Evolutionary conservation across 2,113 vertebrate genomes (phyloP), one percentile per base, ranked within the genome.

Genomic region (Ahaetulla prasina): DNA sequence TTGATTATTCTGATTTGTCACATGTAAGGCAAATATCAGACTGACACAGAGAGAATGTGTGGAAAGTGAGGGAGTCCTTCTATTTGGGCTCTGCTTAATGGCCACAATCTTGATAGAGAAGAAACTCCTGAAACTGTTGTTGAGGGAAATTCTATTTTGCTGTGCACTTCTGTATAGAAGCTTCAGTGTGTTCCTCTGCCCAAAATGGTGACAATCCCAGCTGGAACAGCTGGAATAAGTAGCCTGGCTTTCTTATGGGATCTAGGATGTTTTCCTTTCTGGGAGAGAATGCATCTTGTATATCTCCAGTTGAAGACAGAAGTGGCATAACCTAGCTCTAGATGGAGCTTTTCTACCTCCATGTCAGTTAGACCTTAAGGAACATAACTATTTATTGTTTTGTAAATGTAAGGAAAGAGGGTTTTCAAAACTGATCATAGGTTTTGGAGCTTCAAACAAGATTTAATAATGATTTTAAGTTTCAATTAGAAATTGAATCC

Each of bases 401-500:
- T 93, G 23, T 16, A 63, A 90, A 85, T 11, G 12, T 8, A 50
- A n/a, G 74, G 35, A 92, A 43, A 54, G 93, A 55, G 86, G 95
- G 49, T 1, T 55, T 7, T 0, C 1, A 8, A 86, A 95, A 88
- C 91, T 23, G 30, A 87, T 86, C 94, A 74, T 9, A 20, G 16
- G 89, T 89, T 74, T 93, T 87, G 85, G 90, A 96, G 60, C 57
- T 49, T 92, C 9, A 92, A 88, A 92, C 14, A 93, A 90, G 94
- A 90, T 92, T 96, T 88, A 55, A 9, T 2, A 85, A 92, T 94
- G 92, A 93, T 96, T 96, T 96, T 95, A 95, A 60, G 54, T 92
- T 97, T 89, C 98, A 97, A 97, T 96, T 98, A 95, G 95, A 98
- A 97, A 97, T 95, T 54, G 95, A 96, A 92, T 97, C 93, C 93